A percentile compares a stretch with the other conserved stretches of the same genome.
phyloP scores from a whole-genome alignment of 2,888 invertebrate species.

The Spatulosminthurus flaviceps region DNA sequence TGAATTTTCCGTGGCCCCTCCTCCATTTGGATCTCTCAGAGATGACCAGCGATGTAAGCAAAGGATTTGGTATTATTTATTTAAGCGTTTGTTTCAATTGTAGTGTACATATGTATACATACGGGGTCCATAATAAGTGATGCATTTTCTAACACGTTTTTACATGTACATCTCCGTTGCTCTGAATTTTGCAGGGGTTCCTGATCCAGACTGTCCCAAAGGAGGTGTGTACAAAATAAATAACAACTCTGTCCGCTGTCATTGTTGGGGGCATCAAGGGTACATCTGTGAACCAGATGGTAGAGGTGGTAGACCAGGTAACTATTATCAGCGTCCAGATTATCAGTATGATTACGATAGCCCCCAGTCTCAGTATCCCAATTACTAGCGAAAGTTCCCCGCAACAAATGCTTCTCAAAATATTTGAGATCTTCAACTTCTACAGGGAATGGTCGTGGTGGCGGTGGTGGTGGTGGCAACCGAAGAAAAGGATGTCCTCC shows the following conservation, averaged over 20 bases:
- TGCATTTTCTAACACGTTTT: no score
- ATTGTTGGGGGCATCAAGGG: slow-evolving; percentile 25
- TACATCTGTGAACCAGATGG: slow-evolving; percentile 30
- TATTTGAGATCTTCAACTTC: no score
- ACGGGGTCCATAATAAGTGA: no score
- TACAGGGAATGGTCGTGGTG: neutral
- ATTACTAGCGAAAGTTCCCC: neutral
- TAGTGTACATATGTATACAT: no score
- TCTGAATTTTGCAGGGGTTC: slow-evolving; percentile 19
- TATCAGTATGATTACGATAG: neutral
- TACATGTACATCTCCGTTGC: no score
- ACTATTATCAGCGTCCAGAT: neutral
- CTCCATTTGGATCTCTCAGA: no score
- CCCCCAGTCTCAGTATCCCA: neutral
- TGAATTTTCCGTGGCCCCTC: no score
- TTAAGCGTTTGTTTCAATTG: no score
- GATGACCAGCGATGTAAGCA: no score
- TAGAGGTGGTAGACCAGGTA: neutral
- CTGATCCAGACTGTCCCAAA: neutral
- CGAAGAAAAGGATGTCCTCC: slow-evolving; percentile 10
- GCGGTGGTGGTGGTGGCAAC: neutral
- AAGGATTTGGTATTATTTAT: no score
- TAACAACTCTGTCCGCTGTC: slow-evolving; percentile 17
- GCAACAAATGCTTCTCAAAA: no score
- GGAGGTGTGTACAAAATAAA: slow-evolving; percentile 29